Evolutionary conservation across 2,888 invertebrate species (phyloP), one percentile per base, ranked within the genome.

Genomic region (Iphiclides podalirius): DNA sequence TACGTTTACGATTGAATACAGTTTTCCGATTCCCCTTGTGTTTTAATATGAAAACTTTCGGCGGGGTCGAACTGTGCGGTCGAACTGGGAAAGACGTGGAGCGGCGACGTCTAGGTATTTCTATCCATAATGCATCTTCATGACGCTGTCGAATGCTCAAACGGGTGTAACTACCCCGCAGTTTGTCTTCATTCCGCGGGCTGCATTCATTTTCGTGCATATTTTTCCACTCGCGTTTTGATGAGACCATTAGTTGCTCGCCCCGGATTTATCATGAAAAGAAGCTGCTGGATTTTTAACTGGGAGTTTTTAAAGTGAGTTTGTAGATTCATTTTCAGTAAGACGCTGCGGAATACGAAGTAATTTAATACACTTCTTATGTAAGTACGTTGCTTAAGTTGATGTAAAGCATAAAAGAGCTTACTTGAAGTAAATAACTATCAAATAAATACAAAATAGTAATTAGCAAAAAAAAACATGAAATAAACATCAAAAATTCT

Each of bases 61-160:
- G 58, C 53, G 55, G 59, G 50, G 52, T 56, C 54, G 40, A 34
- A 34, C 15, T 6, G 23, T 42, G 49, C 13, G n/a, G n/a, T 50
- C 4, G 26, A 16, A 35, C 26, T 51, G 53, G 36, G n/a, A n/a
- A 36, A 31, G 16, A 36, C 35, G 35, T 47, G 35, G 26, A 47
- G 35, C 34, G 13, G 35, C n/a, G n/a, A 7, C 16, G 39, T 52
- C 48, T 61, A 54, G 42, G 53, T 64, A 67, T 63, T 66, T 63
- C 64, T 66, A 61, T 65, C 58, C 61, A 67, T 72, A 68, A 72
- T 70, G 72, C 64, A 62, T 74, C 71, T 70, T 71, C 69, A 74
- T 69, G 65, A 67, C 56, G 54, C 59, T 55, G 60, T 70, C 64
- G 62, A 67, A 68, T 60, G 61, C 50, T 64, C 63, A 61, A 53